phyloP scores from a whole-genome alignment of 2,113 vertebrate species.

The Phyllopteryx taeniolatus region DNA sequence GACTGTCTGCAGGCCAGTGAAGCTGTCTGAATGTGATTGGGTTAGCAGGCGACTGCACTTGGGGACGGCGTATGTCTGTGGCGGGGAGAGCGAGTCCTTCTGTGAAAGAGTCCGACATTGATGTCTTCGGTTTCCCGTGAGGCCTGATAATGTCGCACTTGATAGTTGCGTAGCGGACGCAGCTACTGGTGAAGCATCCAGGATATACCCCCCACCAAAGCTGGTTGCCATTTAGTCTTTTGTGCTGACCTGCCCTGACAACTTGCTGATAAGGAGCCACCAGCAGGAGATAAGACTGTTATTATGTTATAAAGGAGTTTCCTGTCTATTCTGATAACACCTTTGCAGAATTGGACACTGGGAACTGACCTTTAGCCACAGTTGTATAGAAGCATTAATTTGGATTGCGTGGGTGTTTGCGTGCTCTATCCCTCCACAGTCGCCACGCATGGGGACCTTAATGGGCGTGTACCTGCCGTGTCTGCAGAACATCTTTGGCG shows the following conservation, averaged over 20 bases:
- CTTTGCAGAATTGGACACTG: background rate
- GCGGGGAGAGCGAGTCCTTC: no score
- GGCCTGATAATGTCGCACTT: no score
- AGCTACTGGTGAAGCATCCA: no score
- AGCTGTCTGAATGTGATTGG: no score
- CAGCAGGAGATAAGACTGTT: constrained; percentile 22
- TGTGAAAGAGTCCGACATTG: no score
- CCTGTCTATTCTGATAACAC: background rate
- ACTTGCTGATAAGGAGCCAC: constrained; percentile 28
- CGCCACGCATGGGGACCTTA: constrained; percentile 81
- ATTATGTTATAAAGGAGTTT: background rate
- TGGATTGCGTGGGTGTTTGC: background rate
- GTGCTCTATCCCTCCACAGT: constrained; percentile 40
- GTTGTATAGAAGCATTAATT: background rate
- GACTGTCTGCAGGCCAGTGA: no score
- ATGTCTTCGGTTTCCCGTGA: no score
- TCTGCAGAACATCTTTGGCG: constrained; percentile 82
- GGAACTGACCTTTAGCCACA: background rate
- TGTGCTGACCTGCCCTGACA: background rate
- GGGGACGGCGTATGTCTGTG: no score
- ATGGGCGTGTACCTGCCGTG: constrained; percentile 84
- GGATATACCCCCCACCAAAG: background rate
- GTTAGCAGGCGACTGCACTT: no score
- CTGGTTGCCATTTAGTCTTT: background rate
- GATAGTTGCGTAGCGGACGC: no score